Conservation (phyloP, 2,113 vertebrate species). For the Dascyllus trimaculatus region DNA sequence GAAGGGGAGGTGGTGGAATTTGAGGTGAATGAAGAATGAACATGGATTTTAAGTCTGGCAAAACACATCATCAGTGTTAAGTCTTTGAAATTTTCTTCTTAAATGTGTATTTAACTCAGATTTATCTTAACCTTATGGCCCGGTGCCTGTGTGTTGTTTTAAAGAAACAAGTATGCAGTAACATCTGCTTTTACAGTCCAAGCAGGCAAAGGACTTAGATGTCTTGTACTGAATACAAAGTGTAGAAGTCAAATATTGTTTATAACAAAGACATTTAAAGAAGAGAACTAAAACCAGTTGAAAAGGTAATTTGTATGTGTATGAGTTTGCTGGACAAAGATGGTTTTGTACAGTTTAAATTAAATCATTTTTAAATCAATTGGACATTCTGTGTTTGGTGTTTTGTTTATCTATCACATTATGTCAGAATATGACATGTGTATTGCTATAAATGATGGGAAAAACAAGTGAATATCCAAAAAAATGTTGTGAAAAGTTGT, state of each 20-base stretch:
- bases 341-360: slow-evolving; percentile 79
- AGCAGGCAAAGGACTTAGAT: slow-evolving; percentile 81
- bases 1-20: neutral
- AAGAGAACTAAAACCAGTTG: slow-evolving; percentile 60
- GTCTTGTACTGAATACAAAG: slow-evolving; percentile 39
- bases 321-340: slow-evolving; percentile 85
- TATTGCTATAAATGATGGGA: no score
- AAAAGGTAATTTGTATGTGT: slow-evolving; percentile 62
- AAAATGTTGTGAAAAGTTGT: no score
- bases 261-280: slow-evolving; percentile 17
- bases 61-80: slow-evolving; percentile 26
- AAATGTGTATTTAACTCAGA: slow-evolving; percentile 62
- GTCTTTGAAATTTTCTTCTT: neutral
- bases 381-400: slow-evolving; percentile 41
- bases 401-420: slow-evolving; percentile 30
- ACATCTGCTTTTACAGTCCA: slow-evolving; percentile 68
- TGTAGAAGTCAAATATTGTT: slow-evolving; percentile 35
- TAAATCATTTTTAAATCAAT: slow-evolving; percentile 75
- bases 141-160: slow-evolving; percentile 69
- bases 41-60: neutral
- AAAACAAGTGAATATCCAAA: neutral
- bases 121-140: slow-evolving; percentile 71
- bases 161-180: slow-evolving; percentile 27
- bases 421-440: neutral
- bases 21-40: neutral